Evolutionary conservation across 2,888 invertebrate species (phyloP), one percentile per base, ranked within the genome.

Genomic region (Nemurella pictetii): DNA sequence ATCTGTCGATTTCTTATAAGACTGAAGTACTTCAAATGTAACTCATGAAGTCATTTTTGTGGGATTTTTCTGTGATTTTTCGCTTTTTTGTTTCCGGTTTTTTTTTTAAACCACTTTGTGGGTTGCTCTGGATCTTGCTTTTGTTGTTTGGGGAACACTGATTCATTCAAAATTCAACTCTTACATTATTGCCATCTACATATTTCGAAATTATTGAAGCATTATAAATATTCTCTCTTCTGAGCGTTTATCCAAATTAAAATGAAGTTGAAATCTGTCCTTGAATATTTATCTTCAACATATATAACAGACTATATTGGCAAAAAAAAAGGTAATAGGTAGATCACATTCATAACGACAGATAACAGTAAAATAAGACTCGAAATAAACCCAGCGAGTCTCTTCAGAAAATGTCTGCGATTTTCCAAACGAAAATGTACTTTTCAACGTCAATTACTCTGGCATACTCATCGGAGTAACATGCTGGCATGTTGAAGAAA

Each of bases 381-480:
- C 4, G 35, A 35, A 55, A 12, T 20, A 55, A 55, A 55, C 80
- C 85, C 25, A 32, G 27, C 85, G 82, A n/a, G n/a, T n/a, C n/a
- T 55, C 55, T 15, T 20, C 15, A 55, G 12, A 55, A 55, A 55
- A 55, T 55, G 55, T 20, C 55, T 55, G 55, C 12, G 20, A 20
- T 20, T 55, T 55, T 20, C 9, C 55, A 20, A 55, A 55, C 20
- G 55, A 55, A 55, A 55, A 55, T 84, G 85, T 81, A 86, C 86
- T 84, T 86, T 86, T 86, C 85, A 85, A 84, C 86, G 86, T 85
- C 86, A 85, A 86, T 86, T 85, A 85, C 84, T 1, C 55, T 55
- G 55, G 5, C 36, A 35, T 20, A 28, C 55, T 30, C 74, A 78
- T 9, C 29, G 78, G 29, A 20, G 75, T n/a, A 12, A 75, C 7